phyloP scores from a whole-genome alignment of 2,113 vertebrate genomes.

The Dromiciops gliroides region DNA sequence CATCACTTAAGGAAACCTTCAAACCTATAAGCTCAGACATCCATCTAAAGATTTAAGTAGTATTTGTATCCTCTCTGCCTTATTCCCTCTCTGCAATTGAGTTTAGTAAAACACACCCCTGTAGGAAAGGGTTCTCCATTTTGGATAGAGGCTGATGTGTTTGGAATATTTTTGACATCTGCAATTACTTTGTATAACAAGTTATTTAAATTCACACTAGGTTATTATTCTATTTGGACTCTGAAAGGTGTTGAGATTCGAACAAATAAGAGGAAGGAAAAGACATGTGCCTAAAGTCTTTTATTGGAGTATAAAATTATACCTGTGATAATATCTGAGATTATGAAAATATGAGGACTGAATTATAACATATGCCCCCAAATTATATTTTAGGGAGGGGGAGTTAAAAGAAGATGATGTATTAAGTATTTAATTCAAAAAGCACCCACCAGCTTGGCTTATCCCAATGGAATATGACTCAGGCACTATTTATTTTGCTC shows the following conservation, averaged over 20 bases:
- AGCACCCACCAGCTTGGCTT: neutral
- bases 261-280: neutral
- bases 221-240: neutral
- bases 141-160: too few relatives aligned
- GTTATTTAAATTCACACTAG: neutral
- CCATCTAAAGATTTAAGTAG: too few relatives aligned
- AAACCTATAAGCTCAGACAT: too few relatives aligned
- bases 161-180: neutral
- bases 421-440: conserved; percentile 13
- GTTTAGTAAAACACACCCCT: neutral
- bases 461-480: conserved; percentile 24
- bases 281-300: neutral
- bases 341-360: conserved; percentile 1
- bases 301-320: neutral
- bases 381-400: conserved; percentile 1
- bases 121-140: too few relatives aligned
- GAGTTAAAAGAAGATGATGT: conserved; percentile 62
- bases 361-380: neutral
- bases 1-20: too few relatives aligned
- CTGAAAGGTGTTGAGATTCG: neutral
- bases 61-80: too few relatives aligned
- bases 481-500: neutral
- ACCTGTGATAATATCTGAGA: conserved; percentile 17
- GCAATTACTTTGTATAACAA: neutral
- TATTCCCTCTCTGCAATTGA: neutral